Percentiles rank a stretch among this genome's conserved stretches.
phyloP scores from a whole-genome alignment of 2,888 invertebrate genomes.

The Rugalucina vietnamica region DNA sequence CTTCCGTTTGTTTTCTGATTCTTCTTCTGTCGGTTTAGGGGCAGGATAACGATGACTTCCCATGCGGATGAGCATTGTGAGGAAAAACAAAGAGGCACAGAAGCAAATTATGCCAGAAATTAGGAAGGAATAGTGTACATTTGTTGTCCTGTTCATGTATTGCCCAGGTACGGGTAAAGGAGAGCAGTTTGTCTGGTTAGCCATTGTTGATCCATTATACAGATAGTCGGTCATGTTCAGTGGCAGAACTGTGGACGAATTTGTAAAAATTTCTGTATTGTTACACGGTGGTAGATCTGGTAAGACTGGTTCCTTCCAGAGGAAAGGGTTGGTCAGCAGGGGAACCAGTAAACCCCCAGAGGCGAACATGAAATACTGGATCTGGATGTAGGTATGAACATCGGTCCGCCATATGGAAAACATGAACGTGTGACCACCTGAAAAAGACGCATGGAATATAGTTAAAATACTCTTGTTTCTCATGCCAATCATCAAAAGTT shows the following conservation, averaged over 20 bases:
- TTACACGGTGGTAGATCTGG: background rate
- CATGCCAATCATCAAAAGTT: too few relatives aligned
- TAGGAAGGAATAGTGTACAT: constrained; percentile 47
- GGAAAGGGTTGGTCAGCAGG: constrained; percentile 60
- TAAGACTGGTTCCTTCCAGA: background rate
- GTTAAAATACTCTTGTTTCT: background rate
- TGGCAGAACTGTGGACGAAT: background rate
- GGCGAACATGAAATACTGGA: constrained; percentile 60
- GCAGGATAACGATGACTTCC: background rate
- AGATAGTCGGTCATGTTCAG: background rate
- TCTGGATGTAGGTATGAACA: constrained; percentile 64
- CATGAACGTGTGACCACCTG: constrained; percentile 75
- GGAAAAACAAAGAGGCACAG: constrained; percentile 14
- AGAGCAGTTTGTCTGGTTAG: background rate
- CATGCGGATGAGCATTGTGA: background rate
- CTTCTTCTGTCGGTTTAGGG: background rate
- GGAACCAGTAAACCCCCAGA: constrained; percentile 64
- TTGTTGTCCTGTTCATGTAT: background rate
- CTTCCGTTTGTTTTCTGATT: background rate
- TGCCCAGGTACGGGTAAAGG: background rate
- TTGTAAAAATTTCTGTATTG: background rate
- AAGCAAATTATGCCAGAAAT: constrained; percentile 32
- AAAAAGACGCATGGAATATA: background rate
- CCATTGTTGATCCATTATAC: background rate
- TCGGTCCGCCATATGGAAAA: constrained; percentile 51